Percentiles rank a stretch among this genome's conserved stretches.
Evolutionary conservation across 2,888 invertebrate species (phyloP).

Genomic region (Portevinia maculata): DNA sequence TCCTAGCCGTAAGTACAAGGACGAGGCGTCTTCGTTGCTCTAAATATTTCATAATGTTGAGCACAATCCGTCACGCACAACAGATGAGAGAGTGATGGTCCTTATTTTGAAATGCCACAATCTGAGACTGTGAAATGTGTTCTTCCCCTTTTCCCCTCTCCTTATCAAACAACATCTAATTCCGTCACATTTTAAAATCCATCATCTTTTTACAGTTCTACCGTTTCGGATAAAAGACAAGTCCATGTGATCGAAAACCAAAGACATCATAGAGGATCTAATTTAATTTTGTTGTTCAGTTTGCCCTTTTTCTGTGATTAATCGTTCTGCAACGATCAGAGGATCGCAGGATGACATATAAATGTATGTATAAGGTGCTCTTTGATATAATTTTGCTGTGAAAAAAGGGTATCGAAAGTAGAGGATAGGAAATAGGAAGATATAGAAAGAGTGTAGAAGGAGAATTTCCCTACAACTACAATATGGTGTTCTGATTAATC

Average conservation of each 20-base stretch:
- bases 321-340: constrained; percentile 54
- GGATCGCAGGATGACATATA: neutral
- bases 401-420: constrained; percentile 8
- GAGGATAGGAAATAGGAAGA: neutral
- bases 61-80: constrained; percentile 54
- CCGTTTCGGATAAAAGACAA: constrained; percentile 33
- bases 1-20: constrained; percentile 5
- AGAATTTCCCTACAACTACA: constrained; percentile 16
- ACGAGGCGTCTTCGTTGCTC: constrained; percentile 29
- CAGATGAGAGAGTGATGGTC: constrained; percentile 25
- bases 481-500: constrained; percentile 63
- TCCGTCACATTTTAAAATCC: constrained; percentile 66
- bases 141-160: neutral
- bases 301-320: constrained; percentile 67
- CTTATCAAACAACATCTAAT: constrained; percentile 29
- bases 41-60: constrained; percentile 49
- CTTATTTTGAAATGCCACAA: constrained; percentile 10
- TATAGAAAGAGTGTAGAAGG: neutral
- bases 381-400: constrained; percentile 21
- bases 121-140: neutral
- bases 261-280: constrained; percentile 17
- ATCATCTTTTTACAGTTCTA: constrained; percentile 65
- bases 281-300: constrained; percentile 5
- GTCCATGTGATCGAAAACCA: constrained; percentile 48
- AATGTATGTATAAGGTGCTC: neutral